Evolutionary conservation across 1,140 invertebrate species (phyloP), one percentile per base, ranked within the genome.

Genomic region (Neuroterus valhalla): DNA sequence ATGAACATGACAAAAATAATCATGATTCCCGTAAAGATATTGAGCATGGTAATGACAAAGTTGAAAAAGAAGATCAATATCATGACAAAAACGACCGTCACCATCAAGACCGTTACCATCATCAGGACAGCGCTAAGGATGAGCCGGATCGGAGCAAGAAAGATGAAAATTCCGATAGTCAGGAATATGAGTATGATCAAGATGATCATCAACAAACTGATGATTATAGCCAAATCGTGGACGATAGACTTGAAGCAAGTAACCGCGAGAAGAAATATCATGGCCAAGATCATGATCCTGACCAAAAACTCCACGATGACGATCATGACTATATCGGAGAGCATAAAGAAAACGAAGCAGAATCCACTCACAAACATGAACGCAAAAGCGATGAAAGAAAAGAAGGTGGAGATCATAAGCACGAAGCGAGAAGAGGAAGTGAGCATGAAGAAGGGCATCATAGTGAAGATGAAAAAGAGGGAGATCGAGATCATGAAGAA

Each of bases 391-490:
- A 11, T 43, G 19, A 68, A 44, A 52, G 72, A 3, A 15, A 52
- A 0, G 52, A 52, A 21, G 48, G 70, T 1, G 68, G 10, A 15
- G 23, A 38, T 68, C 31, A 50, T 5, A 81, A 80, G 17, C 80
- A 84, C 19, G 84, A 89, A 67, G 77, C 87, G 75, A 88, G 81
- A 8, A 84, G 70, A 12, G 83, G 83, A 0, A 78, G 78, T 5
- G 84, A 89, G 42, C 83, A 84, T 19, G 43, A 85, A 5, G 75
- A 86, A 4, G 85, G 77, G 6, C 81, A 89, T 46, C 82, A 87
- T n/a, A n/a, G n/a, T n/a, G n/a, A n/a, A n/a, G n/a, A n/a, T n/a
- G n/a, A n/a, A n/a, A n/a, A n/a, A n/a, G n/a, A n/a, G n/a, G n/a
- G n/a, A n/a, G n/a, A n/a, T n/a, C n/a, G 38, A 6, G 42, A 76